phyloP scores from a whole-genome alignment of 2,888 invertebrate genomes.

The Helleia helle region DNA sequence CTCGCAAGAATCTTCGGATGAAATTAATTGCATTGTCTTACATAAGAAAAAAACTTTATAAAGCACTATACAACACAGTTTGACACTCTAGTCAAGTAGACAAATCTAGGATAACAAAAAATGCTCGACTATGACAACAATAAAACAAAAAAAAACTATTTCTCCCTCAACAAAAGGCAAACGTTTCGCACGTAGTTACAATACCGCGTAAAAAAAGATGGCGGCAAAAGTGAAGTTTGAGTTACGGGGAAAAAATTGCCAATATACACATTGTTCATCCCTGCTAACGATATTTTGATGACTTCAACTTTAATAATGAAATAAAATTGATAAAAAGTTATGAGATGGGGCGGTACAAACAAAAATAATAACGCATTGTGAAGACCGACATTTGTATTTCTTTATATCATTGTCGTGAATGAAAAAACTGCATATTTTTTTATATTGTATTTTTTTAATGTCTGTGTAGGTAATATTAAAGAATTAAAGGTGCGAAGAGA shows the following conservation, averaged over 20 bases:
- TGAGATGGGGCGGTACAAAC: not conserved
- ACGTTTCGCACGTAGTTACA: conserved; percentile 21
- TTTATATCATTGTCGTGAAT: not conserved
- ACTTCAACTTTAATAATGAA: conserved; percentile 53
- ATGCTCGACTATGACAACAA: too few relatives aligned
- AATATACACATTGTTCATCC: conserved; percentile 46
- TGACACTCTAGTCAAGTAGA: too few relatives aligned
- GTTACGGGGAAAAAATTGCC: conserved; percentile 61
- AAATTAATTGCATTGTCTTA: too few relatives aligned
- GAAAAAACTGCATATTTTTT: not conserved
- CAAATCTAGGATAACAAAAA: too few relatives aligned
- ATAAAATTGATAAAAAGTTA: conserved; percentile 37
- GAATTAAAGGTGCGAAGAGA: too few relatives aligned
- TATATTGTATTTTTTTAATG: too few relatives aligned
- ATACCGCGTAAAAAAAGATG: conserved; percentile 36
- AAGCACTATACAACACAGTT: too few relatives aligned
- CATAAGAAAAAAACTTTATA: too few relatives aligned
- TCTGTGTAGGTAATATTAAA: too few relatives aligned
- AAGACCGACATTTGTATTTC: conserved; percentile 21
- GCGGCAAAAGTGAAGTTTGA: conserved; percentile 40
- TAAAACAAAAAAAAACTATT: too few relatives aligned
- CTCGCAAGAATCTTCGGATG: too few relatives aligned
- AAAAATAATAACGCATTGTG: conserved; percentile 33
- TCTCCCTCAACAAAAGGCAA: conserved; percentile 9
- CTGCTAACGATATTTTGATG: conserved; percentile 68